Base-by-base conservation (phyloP, 2,113 vertebrate species). In the Puntigrus tetrazona region DNA sequence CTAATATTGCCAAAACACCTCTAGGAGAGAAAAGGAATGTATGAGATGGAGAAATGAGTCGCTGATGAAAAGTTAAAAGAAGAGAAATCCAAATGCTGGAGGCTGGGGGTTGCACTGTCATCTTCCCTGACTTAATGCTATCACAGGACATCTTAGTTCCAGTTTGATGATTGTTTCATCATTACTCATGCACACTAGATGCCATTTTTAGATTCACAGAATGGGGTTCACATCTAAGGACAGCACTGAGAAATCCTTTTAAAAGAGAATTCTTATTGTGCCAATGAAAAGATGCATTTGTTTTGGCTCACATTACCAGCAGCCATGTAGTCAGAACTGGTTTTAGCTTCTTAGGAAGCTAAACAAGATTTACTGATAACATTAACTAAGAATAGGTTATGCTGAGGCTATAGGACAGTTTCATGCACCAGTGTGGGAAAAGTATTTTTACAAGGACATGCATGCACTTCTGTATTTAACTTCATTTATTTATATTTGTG, bases 91-190 rank as follows among this genome's bases (percentile, higher is more conserved):
- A 70, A 77, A 38, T 73, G 70, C 47, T 78, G 55, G 45, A 74
- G 72, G 82, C 83, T 78, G 76, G 74, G 65, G 65, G 36, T 65
- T 84, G 78, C 65, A 34, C 14, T 69, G 63, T 82, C 76, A 52
- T 81, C 45, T 69, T 61, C 45, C 36, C 81, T 81, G 78, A 45
- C 45, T 87, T 80, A 87, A 77, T 81, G 78, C 84, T 78, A 87
- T 84, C 82, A 75, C 57, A 14, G 77, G 84, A 22, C 45, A 80
- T 86, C 45, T 86, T 69, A 77, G 36, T 31, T 87, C 82, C 79
- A 63, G 8, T 84, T 57, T 81, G 82, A 31, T 87, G 59, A 74
- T 52, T 84, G 79, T 73, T 43, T 73, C 70, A 45, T 77, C 45
- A 61, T 84, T 65, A 81, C 84, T 78, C 41, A 76, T 83, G 67